Evolutionary conservation across 2,888 invertebrate species (phyloP), one percentile per base, ranked within the genome.

Genomic region (Ornithoptera alexandrae): DNA sequence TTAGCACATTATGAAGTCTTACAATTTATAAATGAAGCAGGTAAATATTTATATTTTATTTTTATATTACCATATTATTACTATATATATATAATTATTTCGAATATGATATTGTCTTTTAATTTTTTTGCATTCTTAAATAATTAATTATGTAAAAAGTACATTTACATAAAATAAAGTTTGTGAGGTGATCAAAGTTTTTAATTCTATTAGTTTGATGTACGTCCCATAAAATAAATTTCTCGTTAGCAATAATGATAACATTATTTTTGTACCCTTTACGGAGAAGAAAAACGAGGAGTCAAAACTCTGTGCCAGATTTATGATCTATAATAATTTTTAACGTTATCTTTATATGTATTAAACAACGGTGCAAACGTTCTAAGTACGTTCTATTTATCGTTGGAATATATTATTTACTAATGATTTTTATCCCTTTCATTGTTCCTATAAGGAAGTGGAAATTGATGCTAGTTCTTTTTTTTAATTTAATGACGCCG

Each of bases 401-500:
- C n/a, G 18, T 50, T 17, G 61, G 53, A 63, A 70, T 24, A 30
- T n/a, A 39, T 10, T 39, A 39, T 39, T 10, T 10, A 39, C 39
- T 8, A 8, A 39, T 4, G 46, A 46, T 46, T 53, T 53, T 53
- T 53, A n/a, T n/a, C 0, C n/a, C n/a, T n/a, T 53, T 53, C 0
- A 18, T 53, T 18, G 63, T 59, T 59, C 42, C 67, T 57, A 67
- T 58, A 67, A 68, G 67, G 70, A 71, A 71, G 67, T 65, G 17
- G 61, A 22, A 60, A 62, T 36, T 24, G 36, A 59, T 65, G 61
- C 67, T 61, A 65, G 67, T 57, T 70, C 63, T 68, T 73, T 77
- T 79, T 77, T 78, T 76, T 73, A 72, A 69, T 74, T 78, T 77
- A 76, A 77, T 79, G 72, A 72, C 74, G 75, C 75, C 76, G 76